phyloP scores from a whole-genome alignment of 1,140 invertebrate species.

The Nasonia giraulti region DNA sequence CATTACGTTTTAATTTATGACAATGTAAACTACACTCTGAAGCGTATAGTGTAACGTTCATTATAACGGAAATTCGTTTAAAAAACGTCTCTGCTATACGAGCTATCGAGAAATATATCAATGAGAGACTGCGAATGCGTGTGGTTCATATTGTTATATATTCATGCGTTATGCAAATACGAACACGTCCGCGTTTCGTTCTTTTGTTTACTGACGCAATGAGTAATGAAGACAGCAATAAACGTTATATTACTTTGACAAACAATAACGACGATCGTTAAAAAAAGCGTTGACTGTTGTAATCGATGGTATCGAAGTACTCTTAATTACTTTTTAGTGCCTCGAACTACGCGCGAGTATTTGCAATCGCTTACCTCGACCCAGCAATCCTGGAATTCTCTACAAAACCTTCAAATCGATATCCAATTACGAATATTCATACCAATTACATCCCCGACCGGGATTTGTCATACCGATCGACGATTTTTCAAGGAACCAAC shows the following conservation, averaged over 20 bases:
- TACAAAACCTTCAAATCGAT: not conserved
- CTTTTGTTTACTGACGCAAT: not conserved
- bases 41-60: not conserved
- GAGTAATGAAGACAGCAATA: not conserved
- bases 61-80: too few relatives aligned
- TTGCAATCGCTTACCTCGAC: not conserved
- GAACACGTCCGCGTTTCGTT: not conserved
- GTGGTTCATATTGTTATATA: not conserved
- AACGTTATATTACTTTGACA: not conserved
- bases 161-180: not conserved
- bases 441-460: slow-evolving; percentile 22
- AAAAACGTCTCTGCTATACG: not conserved
- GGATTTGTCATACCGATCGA: slow-evolving; percentile 33
- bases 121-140: not conserved
- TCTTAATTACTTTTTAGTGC: not conserved
- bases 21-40: slow-evolving; percentile 2
- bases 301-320: not conserved
- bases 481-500: slow-evolving; percentile 18
- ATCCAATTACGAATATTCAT: slow-evolving; percentile 12
- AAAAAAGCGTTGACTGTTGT: not conserved
- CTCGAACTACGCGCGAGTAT: not conserved
- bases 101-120: not conserved
- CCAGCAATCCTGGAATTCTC: not conserved
- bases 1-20: slow-evolving; percentile 34
- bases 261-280: not conserved